Evolutionary conservation across 2,113 vertebrate genomes (phyloP).

Genomic region (Thoracochromis brauschi): DNA sequence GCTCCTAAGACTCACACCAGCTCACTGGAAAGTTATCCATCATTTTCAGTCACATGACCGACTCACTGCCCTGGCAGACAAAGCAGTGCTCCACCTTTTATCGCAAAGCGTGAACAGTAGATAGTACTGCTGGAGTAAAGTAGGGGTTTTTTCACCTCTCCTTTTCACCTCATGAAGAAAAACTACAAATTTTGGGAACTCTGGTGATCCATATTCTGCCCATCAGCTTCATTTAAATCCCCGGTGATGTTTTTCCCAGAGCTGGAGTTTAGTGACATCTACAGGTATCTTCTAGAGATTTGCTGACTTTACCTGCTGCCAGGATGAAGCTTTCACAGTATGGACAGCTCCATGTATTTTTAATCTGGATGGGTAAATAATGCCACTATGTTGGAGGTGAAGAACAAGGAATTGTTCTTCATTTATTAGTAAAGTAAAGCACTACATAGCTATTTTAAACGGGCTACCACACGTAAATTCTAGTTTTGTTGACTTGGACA

Average conservation of each 20-base stretch:
- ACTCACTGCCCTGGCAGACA: not conserved
- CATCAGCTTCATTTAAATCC: not conserved
- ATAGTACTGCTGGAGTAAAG: not conserved
- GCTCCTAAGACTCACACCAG: not conserved
- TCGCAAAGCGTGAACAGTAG: accelerated
- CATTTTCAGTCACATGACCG: not conserved
- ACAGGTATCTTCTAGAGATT: not conserved
- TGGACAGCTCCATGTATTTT: not conserved
- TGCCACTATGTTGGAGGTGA: not conserved
- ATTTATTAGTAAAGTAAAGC: not conserved
- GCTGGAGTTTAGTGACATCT: not conserved
- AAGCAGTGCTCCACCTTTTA: accelerated
- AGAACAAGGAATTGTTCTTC: not conserved
- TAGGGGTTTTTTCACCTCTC: not conserved
- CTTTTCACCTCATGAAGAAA: not conserved
- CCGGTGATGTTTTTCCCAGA: accelerated
- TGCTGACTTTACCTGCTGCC: not conserved
- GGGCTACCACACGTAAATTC: not conserved
- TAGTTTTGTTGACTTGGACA: not conserved
- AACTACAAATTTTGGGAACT: accelerated
- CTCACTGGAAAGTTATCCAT: not conserved
- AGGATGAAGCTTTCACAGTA: not conserved
- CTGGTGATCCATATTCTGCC: not conserved
- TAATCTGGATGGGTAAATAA: not conserved
- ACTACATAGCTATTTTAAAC: not conserved